phyloP scores from a whole-genome alignment of 2,113 vertebrate genomes.

The Sinocyclocheilus maitianheensis region DNA sequence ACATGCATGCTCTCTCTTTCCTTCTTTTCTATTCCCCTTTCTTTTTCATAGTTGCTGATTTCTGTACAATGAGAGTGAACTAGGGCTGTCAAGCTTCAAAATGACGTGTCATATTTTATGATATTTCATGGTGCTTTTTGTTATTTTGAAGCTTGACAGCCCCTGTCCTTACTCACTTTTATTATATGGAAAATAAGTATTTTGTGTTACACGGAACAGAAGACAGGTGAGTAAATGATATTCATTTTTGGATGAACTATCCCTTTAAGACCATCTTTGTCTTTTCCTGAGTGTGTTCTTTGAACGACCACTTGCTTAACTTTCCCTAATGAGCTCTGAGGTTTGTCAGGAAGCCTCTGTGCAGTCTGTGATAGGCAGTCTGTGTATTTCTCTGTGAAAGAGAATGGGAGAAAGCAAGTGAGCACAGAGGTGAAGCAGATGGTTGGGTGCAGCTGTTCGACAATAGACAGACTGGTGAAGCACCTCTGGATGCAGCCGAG shows the following conservation, averaged over 20 bases:
- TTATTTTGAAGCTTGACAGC: not conserved
- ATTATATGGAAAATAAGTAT: not conserved
- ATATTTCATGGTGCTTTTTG: slow-evolving; percentile 50
- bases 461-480: slow-evolving; percentile 63
- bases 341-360: slow-evolving; percentile 16
- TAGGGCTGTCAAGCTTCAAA: not conserved
- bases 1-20: not conserved
- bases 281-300: slow-evolving; percentile 27
- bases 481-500: slow-evolving; percentile 55
- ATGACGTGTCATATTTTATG: not conserved
- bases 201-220: not conserved
- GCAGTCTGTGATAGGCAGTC: slow-evolving; percentile 4
- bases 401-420: slow-evolving; percentile 32
- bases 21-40: not conserved
- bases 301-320: slow-evolving; percentile 34
- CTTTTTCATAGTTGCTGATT: not conserved
- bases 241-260: not conserved
- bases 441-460: slow-evolving; percentile 77
- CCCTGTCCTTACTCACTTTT: not conserved
- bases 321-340: slow-evolving; percentile 31
- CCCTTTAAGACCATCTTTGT: slow-evolving; percentile 11
- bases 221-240: not conserved
- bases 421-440: slow-evolving; percentile 69
- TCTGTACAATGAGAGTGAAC: not conserved
- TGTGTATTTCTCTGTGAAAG: slow-evolving; percentile 2